These are phyloP conservation scores for Mionectes olivaceus DNA, from an alignment of 2,797 vertebrate genomes.

Conservation along the genomic window DNA sequence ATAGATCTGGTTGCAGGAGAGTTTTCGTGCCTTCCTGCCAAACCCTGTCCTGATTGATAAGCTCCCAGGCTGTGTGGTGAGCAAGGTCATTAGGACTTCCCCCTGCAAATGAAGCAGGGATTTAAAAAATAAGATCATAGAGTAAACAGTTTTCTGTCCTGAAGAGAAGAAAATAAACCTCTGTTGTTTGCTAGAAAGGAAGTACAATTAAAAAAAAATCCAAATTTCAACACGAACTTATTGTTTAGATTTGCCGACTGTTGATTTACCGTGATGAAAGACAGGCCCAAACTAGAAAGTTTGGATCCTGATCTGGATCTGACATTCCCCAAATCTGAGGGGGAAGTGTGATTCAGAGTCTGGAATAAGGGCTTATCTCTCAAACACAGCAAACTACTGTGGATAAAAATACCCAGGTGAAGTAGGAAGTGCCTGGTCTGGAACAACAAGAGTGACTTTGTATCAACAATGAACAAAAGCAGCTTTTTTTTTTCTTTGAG, in stretches of 20 bases:
- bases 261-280: conserved; percentile 43
- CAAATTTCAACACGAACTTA: conserved; percentile 10
- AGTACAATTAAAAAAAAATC: conserved; percentile 34
- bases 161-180: conserved; percentile 64
- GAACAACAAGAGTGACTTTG: conserved; percentile 45
- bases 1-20: neutral
- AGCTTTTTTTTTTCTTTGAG: neutral
- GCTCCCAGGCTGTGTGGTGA: neutral
- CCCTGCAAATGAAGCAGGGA: conserved; percentile 14
- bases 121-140: conserved; percentile 41
- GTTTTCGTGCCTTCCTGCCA: conserved; percentile 43
- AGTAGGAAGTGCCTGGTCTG: conserved; percentile 58
- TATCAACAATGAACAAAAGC: conserved; percentile 59
- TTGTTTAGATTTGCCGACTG: conserved; percentile 36
- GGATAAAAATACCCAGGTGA: conserved; percentile 65
- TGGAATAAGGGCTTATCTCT: conserved; percentile 40
- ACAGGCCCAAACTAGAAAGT: conserved; percentile 48
- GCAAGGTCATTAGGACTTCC: conserved; percentile 48
- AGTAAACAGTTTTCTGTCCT: conserved; percentile 45
- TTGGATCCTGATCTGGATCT: conserved; percentile 7
- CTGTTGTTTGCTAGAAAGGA: conserved; percentile 54
- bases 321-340: conserved; percentile 47
- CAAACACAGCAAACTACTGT: conserved; percentile 9
- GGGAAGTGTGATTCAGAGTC: conserved; percentile 15
- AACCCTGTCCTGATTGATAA: conserved; percentile 37